Conservation (phyloP, 2,888 invertebrate species). For the Blastobasis adustella region DNA sequence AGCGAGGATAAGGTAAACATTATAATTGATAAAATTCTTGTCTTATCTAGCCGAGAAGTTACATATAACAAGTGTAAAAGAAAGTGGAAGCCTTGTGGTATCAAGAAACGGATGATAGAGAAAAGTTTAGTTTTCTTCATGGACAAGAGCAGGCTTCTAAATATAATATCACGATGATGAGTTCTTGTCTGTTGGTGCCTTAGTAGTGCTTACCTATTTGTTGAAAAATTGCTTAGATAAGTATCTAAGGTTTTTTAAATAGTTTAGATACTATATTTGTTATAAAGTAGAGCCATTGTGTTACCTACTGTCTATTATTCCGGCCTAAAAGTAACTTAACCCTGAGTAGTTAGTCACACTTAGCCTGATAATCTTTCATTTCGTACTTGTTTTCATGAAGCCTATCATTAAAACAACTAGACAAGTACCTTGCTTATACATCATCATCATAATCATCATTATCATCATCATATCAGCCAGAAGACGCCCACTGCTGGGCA, state of each 20-base stretch:
- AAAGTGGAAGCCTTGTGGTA: not conserved
- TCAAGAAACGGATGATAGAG: not conserved
- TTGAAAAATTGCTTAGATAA: too few species aligned
- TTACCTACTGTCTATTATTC: too few species aligned
- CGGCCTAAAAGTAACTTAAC: too few species aligned
- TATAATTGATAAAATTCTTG: not conserved
- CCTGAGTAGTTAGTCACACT: not conserved
- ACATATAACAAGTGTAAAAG: not conserved
- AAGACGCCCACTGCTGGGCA: too few species aligned
- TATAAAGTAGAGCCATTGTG: too few species aligned
- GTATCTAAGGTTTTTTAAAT: too few species aligned
- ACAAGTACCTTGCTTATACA: not conserved
- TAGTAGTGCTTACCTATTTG: not conserved
- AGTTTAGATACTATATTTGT: too few species aligned
- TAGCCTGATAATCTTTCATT: not conserved
- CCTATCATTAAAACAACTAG: too few species aligned
- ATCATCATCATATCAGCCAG: too few species aligned
- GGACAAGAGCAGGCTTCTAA: not conserved
- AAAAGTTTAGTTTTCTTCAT: not conserved
- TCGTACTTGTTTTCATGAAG: not conserved
- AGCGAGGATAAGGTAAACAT: conserved; percentile 83
- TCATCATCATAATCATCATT: too few species aligned
- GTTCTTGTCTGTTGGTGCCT: not conserved
- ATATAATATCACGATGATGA: not conserved
- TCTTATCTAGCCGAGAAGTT: not conserved